These are phyloP conservation scores for Calliphora vicina DNA, from an alignment of 1,140 invertebrate genomes.

Conservation along the genomic window DNA sequence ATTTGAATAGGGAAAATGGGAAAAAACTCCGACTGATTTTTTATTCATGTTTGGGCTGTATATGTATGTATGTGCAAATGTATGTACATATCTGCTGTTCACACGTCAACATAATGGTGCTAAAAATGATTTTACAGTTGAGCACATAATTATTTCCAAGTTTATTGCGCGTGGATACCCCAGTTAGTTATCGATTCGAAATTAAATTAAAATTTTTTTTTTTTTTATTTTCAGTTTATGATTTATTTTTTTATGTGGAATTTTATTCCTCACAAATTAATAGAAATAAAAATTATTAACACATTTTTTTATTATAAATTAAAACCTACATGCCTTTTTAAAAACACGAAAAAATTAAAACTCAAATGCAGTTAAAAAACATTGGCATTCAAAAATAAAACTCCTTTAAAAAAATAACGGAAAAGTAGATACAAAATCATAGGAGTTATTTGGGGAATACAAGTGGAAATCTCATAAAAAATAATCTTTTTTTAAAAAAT, in stretches of 20 bases:
- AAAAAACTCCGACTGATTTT: no score
- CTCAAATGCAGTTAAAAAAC: not conserved
- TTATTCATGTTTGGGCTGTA: no score
- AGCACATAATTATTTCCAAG: no score
- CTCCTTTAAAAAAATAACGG: not conserved
- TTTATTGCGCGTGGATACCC: no score
- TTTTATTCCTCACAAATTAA: not conserved
- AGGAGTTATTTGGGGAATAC: not conserved
- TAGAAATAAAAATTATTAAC: slow-evolving; percentile 6
- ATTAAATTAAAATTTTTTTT: no score
- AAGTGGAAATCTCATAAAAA: not conserved
- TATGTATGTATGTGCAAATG: no score
- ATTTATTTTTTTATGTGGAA: not conserved
- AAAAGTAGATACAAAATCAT: not conserved
- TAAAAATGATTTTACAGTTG: no score
- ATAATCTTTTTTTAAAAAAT: not conserved
- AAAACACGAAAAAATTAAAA: not conserved
- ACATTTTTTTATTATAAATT: not conserved
- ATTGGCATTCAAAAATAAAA: not conserved
- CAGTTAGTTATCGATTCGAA: no score
- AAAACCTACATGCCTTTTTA: not conserved
- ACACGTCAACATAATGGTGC: no score
- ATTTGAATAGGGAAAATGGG: no score
- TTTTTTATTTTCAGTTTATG: not conserved
- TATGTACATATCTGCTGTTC: no score